Evolutionary conservation across 2,797 vertebrate species (phyloP).

Genomic region (Liparis tanakae): DNA sequence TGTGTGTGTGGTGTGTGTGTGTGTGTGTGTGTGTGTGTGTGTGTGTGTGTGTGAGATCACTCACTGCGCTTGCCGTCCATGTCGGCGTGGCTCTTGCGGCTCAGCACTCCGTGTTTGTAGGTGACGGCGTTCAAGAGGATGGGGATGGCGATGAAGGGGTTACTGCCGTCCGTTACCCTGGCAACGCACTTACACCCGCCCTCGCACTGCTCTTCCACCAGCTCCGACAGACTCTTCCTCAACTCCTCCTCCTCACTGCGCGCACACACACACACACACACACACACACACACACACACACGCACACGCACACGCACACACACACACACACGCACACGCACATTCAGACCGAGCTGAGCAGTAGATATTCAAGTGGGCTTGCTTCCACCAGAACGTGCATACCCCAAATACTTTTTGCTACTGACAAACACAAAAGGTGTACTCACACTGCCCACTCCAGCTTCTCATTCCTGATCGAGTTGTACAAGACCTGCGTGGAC

Average conservation of each 20-base stretch:
- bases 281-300: constrained; percentile 10
- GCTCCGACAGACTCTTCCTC: constrained; percentile 95
- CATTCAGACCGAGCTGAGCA: constrained; percentile 49
- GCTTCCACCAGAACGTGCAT: constrained; percentile 9
- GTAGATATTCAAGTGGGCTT: constrained; percentile 42
- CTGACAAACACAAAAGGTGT: constrained; percentile 39
- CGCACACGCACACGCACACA: constrained; percentile 51
- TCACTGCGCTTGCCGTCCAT: constrained; percentile 98
- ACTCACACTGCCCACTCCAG: constrained; percentile 99
- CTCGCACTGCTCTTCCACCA: constrained; percentile 96
- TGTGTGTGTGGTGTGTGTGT: neutral
- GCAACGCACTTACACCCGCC: constrained; percentile 91
- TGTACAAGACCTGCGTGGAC: constrained; percentile 89
- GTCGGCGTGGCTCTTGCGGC: constrained; percentile 94
- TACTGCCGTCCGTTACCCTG: constrained; percentile 93
- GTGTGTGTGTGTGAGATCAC: constrained; percentile 51
- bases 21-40: neutral
- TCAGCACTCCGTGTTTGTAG: constrained; percentile 95
- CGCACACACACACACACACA: constrained; percentile 55
- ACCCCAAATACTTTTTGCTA: constrained; percentile 23
- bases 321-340: constrained; percentile 50
- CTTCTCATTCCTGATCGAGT: constrained; percentile 98
- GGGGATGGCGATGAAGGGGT: constrained; percentile 96
- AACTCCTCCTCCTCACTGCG: constrained; percentile 94
- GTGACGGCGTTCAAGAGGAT: constrained; percentile 92